A percentile compares a stretch with the other conserved stretches of the same genome.
Conservation (phyloP, 35 echinoderm and acorn worm species). For the Apostichopus japonicus region DNA sequence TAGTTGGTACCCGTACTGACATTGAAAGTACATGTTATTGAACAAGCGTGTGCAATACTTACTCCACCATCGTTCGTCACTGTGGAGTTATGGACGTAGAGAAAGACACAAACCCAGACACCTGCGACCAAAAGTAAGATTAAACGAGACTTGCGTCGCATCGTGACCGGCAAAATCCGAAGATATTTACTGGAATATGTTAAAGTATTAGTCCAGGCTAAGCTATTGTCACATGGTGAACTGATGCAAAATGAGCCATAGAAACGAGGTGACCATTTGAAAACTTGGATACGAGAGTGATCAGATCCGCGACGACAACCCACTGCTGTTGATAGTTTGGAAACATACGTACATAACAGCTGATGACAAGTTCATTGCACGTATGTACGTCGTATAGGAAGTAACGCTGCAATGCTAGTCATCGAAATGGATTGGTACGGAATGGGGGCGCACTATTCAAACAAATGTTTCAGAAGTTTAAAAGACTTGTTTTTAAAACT, state of each 20-base stretch:
- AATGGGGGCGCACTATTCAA: background rate
- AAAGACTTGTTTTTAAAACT: too few species aligned
- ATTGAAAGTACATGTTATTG: too few species aligned
- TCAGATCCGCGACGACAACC: constrained; percentile 18
- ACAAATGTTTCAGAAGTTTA: background rate
- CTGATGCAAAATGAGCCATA: background rate
- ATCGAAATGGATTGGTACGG: background rate
- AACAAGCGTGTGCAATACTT: background rate
- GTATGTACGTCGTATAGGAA: background rate
- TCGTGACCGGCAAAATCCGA: constrained; percentile 40
- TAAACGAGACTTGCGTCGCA: constrained; percentile 79
- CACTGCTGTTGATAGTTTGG: background rate
- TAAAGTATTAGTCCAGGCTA: background rate
- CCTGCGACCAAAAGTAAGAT: constrained; percentile 71
- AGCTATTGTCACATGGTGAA: constrained; percentile 41
- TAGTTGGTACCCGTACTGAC: too few species aligned
- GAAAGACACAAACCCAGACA: constrained; percentile 77
- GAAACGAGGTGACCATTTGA: background rate
- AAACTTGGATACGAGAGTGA: constrained; percentile 3
- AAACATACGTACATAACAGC: background rate
- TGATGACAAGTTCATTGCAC: background rate
- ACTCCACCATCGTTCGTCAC: constrained; percentile 41
- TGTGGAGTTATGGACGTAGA: constrained; percentile 82
- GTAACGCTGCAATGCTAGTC: background rate
- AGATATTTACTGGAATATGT: constrained; percentile 13